Base-by-base conservation (phyloP, 2,888 invertebrate species). In the Octodonta nipae region DNA sequence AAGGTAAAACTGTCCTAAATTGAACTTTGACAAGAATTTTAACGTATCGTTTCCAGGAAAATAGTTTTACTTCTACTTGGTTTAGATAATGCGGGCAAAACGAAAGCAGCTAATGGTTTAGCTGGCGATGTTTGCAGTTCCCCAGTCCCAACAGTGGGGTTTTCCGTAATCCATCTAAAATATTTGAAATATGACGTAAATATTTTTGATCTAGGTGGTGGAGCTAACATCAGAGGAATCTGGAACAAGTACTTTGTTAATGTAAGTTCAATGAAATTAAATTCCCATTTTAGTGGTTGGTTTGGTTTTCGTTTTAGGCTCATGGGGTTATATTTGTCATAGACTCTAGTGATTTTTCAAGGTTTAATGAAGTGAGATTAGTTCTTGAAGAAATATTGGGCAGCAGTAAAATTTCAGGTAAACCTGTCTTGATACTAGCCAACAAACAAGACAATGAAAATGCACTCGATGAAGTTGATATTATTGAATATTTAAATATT, bases 61-160 rank as follows among this genome's bases (percentile, higher is more conserved):
- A 79, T 91, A 43, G 80, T 77, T 37, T 55, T 80, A 38, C 66
- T 81, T 41, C 69, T 91, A 35, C 78, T 87, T 41, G 91, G 91
- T 4, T 66, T 92, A 46, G 91, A 92, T 60, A 89, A 91, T 69
- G 86, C 91, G 49, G 92, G 92, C 36, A 92, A 91, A 67, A 89
- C 88, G 30, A 79, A 82, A 41, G 71, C 78, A 38, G 72, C 76
- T 30, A 79, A 78, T 55, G 73, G 73, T 45, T 64, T 82, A 38
- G 67, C 68, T 22, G 75, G 78, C 28, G 76, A 79, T 61, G 71
- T 73, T 33, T 62, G 70, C 34, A 68, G 71, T 30, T 44, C 46
- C 2, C 75, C 79, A 43, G 65, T 82, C 36, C 85, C 88, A n/a
- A 88, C 88, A 3, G 75, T 88, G 38, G 89, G 89, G 28, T 89